Conservation (phyloP, 2,113 vertebrate genomes). For the Semnornis frantzii region DNA sequence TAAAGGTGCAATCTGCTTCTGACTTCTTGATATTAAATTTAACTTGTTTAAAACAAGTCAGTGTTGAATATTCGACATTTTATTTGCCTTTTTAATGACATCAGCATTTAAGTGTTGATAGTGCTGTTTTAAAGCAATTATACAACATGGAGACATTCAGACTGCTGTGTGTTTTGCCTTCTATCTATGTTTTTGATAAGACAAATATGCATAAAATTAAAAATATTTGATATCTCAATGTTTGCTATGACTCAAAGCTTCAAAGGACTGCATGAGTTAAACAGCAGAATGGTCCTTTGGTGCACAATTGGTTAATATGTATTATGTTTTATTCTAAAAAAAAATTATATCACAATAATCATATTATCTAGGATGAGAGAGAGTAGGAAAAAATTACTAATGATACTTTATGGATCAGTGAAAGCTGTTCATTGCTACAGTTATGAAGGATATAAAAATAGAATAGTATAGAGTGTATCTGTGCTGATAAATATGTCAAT, state of each 20-base stretch:
- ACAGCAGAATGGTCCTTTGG: neutral
- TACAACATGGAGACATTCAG: too few relatives aligned
- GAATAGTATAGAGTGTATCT: neutral
- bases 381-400: neutral
- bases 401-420: neutral
- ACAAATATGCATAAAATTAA: neutral
- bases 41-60: neutral
- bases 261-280: neutral
- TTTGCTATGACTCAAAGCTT: neutral
- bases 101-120: neutral
- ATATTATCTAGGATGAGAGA: neutral
- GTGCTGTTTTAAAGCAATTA: too few relatives aligned
- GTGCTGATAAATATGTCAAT: neutral
- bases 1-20: neutral
- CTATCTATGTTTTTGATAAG: neutral
- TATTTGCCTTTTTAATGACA: neutral
- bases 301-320: neutral
- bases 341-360: neutral
- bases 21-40: neutral
- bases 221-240: neutral
- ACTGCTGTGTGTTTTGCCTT: neutral
- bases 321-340: neutral
- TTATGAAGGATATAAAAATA: conserved; percentile 14
- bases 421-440: neutral
- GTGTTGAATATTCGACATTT: neutral